Percentiles rank a stretch among this genome's conserved stretches.
Conservation (phyloP, 2,797 vertebrate genomes). For the Darevskia nairensis region DNA sequence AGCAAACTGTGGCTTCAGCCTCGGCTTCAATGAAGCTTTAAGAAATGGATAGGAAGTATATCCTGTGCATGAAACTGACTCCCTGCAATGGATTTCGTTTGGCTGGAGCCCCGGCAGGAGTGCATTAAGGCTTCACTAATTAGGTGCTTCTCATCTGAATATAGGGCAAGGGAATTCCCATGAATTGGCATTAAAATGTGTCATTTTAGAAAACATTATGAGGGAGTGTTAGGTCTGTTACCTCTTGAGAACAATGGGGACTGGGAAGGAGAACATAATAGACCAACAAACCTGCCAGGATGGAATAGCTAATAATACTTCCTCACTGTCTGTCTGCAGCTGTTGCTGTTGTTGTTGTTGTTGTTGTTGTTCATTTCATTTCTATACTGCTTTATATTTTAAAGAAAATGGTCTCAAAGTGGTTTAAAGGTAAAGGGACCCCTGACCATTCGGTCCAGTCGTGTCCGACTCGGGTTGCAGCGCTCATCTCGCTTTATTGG, state of each 20-base stretch:
- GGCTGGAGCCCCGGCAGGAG: constrained; percentile 41
- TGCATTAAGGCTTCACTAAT: constrained; percentile 42
- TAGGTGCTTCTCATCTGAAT: constrained; percentile 64
- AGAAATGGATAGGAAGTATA: not conserved
- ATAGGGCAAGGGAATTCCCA: constrained; percentile 36
- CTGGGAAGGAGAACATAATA: constrained; percentile 27
- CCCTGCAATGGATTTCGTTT: constrained; percentile 57
- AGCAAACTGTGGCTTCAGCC: not conserved
- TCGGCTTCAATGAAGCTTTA: constrained; percentile 7
- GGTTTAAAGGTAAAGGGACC: no score
- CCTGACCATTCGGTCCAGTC: no score
- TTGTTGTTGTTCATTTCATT: not conserved
- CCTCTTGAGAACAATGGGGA: constrained; percentile 29
- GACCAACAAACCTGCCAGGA: constrained; percentile 10
- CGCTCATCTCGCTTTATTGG: no score
- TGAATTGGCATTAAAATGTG: constrained; percentile 55
- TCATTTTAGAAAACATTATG: constrained; percentile 43
- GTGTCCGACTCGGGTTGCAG: no score
- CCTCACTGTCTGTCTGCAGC: not conserved
- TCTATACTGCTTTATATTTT: no score
- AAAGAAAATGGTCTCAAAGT: no score
- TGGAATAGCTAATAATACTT: constrained; percentile 6
- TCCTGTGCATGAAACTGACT: constrained; percentile 52
- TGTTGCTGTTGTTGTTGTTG: not conserved
- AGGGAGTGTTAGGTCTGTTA: constrained; percentile 45